These are phyloP conservation scores for Silvanus unidentatus DNA, from an alignment of 2,888 invertebrate species.

Conservation along the genomic window DNA sequence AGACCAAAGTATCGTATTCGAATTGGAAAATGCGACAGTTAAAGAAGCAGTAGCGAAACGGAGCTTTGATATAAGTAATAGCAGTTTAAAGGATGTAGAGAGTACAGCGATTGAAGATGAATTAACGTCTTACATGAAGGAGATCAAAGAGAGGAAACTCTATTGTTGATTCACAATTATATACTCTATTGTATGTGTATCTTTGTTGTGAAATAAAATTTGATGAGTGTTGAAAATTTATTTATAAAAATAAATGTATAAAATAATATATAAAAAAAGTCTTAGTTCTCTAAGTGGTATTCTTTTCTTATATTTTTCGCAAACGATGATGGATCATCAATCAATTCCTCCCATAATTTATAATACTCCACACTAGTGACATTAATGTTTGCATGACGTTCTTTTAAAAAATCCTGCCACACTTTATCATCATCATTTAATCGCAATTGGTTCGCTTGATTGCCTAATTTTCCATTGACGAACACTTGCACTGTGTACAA, in stretches of 20 bases:
- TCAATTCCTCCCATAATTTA: slow-evolving; percentile 46
- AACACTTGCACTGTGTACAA: slow-evolving; percentile 51
- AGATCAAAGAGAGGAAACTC: slow-evolving; percentile 24
- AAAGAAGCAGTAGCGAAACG: neutral
- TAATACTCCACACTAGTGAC: slow-evolving; percentile 48
- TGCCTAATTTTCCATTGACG: slow-evolving; percentile 44
- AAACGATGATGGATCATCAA: slow-evolving; percentile 39
- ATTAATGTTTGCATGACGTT: slow-evolving; percentile 42
- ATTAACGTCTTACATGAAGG: slow-evolving; percentile 43
- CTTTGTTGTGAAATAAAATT: too few species aligned
- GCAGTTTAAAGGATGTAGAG: slow-evolving; percentile 45
- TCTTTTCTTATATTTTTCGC: slow-evolving; percentile 30
- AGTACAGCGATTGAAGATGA: slow-evolving; percentile 45
- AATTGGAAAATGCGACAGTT: neutral
- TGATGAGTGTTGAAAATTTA: too few species aligned
- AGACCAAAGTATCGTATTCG: neutral
- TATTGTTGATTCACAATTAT: slow-evolving; percentile 12
- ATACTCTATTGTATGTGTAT: too few species aligned
- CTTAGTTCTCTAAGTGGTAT: slow-evolving; percentile 16
- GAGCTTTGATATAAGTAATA: slow-evolving; percentile 39
- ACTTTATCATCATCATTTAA: slow-evolving; percentile 17
- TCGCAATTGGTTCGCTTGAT: slow-evolving; percentile 35
- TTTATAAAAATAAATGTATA: too few species aligned
- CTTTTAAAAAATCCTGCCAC: slow-evolving; percentile 47
- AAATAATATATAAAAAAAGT: too few species aligned